Evolutionary conservation across 2,113 vertebrate species (phyloP), one percentile per base, ranked within the genome.

Genomic region (Rana temporaria): DNA sequence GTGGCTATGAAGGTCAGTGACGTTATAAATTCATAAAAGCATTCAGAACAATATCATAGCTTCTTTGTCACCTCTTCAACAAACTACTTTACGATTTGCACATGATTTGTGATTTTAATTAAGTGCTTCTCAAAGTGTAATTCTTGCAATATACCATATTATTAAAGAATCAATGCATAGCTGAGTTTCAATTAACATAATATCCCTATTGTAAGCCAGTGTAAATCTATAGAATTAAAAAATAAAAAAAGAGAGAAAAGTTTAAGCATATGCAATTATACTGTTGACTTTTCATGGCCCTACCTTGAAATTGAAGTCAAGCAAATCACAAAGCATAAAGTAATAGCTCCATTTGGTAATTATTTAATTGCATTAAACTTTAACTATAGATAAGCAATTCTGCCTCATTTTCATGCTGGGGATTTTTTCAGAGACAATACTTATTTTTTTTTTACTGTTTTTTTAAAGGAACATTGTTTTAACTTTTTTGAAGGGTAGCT

Each of bases 281-380:
- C 72, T 75, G 56, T 75, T 75, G 72, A 62, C 72, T 74, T 75
- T 75, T 62, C 32, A 75, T 42, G 56, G 38, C 72, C 56, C n/a
- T 59, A 59, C 26, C 32, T 34, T 38, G 26, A 74, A 74, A 74
- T 60, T n/a, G 56, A 60, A 60, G 56, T 75, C 18, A 62, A 62
- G 72, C 32, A 62, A 60, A 60, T 75, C 30, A 42, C 34, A 34
- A 75, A 60, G 72, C 72, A 56, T 38, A 75, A 38, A 60, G 72
- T 42, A 60, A 60, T 24, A 74, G 38, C 53, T 60, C 20, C 56
- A 75, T 19, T 62, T 42, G 38, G 53, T 30, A 60, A 75, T 75
- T 74, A 74, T 60, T 34, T 74, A 22, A 75, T 75, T 42, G 56
- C 56, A 42, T 60, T 75, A 24, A 42, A n/a, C n/a, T 60, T 48